Conservation (phyloP, 2,888 invertebrate species). For the Andricus curvator region DNA sequence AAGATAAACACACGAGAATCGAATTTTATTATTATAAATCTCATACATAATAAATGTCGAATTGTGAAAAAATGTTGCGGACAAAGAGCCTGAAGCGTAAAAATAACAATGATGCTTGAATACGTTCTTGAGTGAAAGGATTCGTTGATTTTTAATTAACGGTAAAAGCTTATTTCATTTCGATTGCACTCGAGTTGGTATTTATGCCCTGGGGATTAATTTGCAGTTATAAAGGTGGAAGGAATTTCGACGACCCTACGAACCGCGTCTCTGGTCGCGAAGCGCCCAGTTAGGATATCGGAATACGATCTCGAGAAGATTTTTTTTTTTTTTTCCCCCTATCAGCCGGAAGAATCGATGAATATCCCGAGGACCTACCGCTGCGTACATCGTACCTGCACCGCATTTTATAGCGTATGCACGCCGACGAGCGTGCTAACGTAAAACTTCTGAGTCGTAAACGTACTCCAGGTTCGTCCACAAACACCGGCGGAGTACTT, state of each 20-base stretch:
- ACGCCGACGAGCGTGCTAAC: slow-evolving; percentile 12
- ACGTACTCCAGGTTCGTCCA: slow-evolving; percentile 25
- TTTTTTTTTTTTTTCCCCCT: slow-evolving; percentile 29
- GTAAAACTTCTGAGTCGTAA: slow-evolving; percentile 30
- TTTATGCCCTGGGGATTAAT: slow-evolving; percentile 22
- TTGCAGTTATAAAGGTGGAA: slow-evolving; percentile 13
- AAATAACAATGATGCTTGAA: not conserved
- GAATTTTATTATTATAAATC: slow-evolving; percentile 7
- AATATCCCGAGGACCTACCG: slow-evolving; percentile 45
- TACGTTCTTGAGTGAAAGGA: not conserved
- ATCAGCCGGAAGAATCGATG: slow-evolving; percentile 48
- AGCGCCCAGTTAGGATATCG: slow-evolving; percentile 30
- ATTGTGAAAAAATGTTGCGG: not conserved
- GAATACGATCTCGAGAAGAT: slow-evolving; percentile 45
- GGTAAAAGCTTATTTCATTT: slow-evolving; percentile 17
- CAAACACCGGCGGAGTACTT: slow-evolving; percentile 21
- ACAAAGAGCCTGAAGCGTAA: not conserved
- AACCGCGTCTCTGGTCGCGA: not conserved
- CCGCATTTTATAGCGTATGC: slow-evolving; percentile 34
- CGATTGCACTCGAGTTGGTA: slow-evolving; percentile 4
- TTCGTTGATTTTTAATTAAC: slow-evolving; percentile 4
- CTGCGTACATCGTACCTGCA: slow-evolving; percentile 10
- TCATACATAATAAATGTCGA: not conserved
- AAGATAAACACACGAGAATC: slow-evolving; percentile 11
- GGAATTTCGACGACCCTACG: slow-evolving; percentile 11